Conservation (phyloP, 2,797 vertebrate species). For the Arrhamphus sclerolepis region DNA sequence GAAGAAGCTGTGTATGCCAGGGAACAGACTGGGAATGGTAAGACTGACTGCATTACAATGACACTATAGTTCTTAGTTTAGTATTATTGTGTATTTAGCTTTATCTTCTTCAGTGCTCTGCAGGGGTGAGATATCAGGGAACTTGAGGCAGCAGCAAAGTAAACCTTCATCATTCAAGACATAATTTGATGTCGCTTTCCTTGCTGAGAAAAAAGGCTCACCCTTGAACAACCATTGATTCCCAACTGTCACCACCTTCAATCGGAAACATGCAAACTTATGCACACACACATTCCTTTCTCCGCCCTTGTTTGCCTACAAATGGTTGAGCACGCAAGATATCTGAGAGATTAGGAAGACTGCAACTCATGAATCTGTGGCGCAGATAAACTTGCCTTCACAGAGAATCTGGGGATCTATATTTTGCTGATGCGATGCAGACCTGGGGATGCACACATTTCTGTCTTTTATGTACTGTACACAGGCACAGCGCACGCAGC, state of each 20-base stretch:
- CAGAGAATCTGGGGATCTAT: slow-evolving; percentile 51
- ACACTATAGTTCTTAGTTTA: slow-evolving; percentile 7
- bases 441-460: slow-evolving; percentile 21
- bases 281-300: background rate
- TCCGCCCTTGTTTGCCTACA: slow-evolving; percentile 6
- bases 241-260: slow-evolving; percentile 23
- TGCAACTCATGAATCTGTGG: slow-evolving; percentile 54
- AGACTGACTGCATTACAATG: slow-evolving; percentile 7
- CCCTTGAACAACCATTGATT: slow-evolving; percentile 38
- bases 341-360: slow-evolving; percentile 45
- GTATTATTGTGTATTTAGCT: slow-evolving; percentile 7
- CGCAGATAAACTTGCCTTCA: slow-evolving; percentile 61
- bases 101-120: slow-evolving; percentile 21
- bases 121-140: slow-evolving; percentile 25
- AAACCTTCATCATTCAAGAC: background rate
- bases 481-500: slow-evolving; percentile 1
- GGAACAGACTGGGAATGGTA: slow-evolving; percentile 25
- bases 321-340: slow-evolving; percentile 16
- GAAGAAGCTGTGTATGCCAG: slow-evolving; percentile 24
- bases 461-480: slow-evolving; percentile 7
- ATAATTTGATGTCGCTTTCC: slow-evolving; percentile 26
- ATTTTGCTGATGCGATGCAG: slow-evolving; percentile 58
- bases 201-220: slow-evolving; percentile 38
- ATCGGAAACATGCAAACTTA: slow-evolving; percentile 31
- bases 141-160: background rate